Evolutionary conservation across 2,888 invertebrate species (phyloP).

Genomic region (Cremastinae sp.): DNA sequence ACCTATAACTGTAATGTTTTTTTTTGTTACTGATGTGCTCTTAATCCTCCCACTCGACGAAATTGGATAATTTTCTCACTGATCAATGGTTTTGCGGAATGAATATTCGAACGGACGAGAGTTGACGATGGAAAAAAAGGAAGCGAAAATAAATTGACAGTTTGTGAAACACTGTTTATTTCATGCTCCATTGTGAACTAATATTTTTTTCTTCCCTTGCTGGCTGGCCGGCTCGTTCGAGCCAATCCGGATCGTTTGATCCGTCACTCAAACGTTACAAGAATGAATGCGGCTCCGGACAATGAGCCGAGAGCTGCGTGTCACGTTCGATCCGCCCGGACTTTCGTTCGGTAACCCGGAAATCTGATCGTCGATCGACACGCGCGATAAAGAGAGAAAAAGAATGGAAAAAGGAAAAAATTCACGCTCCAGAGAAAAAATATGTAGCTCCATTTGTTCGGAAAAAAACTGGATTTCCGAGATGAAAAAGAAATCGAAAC

Average conservation of each 20-base stretch:
- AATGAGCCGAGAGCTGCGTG: constrained; percentile 34
- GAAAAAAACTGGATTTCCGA: constrained; percentile 6
- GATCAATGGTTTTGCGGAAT: no score
- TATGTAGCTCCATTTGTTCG: background rate
- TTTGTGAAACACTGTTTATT: constrained; percentile 28
- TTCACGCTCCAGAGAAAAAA: constrained; percentile 9
- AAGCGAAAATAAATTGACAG: constrained; percentile 6
- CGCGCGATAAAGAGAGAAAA: constrained; percentile 11
- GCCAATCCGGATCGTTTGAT: constrained; percentile 34
- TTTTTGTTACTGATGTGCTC: no score
- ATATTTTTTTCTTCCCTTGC: constrained; percentile 11
- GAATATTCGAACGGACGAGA: constrained; percentile 4
- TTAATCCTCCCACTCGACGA: no score
- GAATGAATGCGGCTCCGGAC: constrained; percentile 26
- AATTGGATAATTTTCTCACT: no score
- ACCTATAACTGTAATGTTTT: no score
- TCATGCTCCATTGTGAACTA: constrained; percentile 21
- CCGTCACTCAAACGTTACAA: constrained; percentile 42
- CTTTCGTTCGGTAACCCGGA: constrained; percentile 42
- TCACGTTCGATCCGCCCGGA: constrained; percentile 45
- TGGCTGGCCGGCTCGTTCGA: background rate
- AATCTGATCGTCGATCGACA: constrained; percentile 38
- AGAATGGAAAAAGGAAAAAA: constrained; percentile 14
- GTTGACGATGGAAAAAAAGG: background rate
- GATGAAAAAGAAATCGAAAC: no score